Evolutionary conservation across 2,797 vertebrate species (phyloP).

Genomic region (Synanceia verrucosa): DNA sequence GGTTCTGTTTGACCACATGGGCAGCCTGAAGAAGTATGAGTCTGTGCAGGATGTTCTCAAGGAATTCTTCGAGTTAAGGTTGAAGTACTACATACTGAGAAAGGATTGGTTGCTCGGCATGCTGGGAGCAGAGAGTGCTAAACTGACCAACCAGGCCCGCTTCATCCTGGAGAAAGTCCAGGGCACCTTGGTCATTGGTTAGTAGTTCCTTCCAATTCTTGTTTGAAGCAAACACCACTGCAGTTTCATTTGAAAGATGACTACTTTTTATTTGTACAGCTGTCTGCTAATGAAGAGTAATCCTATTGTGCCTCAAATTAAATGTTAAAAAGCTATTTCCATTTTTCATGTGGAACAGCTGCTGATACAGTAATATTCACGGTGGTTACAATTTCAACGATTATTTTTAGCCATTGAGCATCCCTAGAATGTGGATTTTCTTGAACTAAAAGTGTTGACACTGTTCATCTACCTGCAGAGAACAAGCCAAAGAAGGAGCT

Average conservation of each 20-base stretch:
- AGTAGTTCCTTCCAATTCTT: slow-evolving; percentile 31
- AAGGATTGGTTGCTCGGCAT: slow-evolving; percentile 96
- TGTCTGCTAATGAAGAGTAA: background rate
- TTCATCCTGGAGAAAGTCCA: slow-evolving; percentile 99
- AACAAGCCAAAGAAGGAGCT: slow-evolving; percentile 98
- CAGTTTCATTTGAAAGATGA: background rate
- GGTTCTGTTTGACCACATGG: slow-evolving; percentile 97
- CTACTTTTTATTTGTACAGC: background rate
- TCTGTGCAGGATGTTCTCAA: slow-evolving; percentile 88
- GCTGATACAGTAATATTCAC: background rate
- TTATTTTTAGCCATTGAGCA: background rate
- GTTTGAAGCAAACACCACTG: background rate
- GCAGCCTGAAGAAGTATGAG: slow-evolving; percentile 95
- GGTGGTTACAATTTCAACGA: background rate
- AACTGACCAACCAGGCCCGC: slow-evolving; percentile 94
- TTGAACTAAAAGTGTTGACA: background rate
- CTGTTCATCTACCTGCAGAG: slow-evolving; percentile 78
- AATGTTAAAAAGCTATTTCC: background rate
- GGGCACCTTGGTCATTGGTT: slow-evolving; percentile 94
- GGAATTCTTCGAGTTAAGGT: slow-evolving; percentile 93
- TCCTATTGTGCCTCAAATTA: background rate
- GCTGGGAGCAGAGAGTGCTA: slow-evolving; percentile 90
- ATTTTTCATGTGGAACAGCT: background rate
- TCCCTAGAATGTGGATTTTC: background rate
- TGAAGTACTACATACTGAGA: slow-evolving; percentile 92